Conservation (phyloP, 2,113 vertebrate species). For the Ameiurus melas region DNA sequence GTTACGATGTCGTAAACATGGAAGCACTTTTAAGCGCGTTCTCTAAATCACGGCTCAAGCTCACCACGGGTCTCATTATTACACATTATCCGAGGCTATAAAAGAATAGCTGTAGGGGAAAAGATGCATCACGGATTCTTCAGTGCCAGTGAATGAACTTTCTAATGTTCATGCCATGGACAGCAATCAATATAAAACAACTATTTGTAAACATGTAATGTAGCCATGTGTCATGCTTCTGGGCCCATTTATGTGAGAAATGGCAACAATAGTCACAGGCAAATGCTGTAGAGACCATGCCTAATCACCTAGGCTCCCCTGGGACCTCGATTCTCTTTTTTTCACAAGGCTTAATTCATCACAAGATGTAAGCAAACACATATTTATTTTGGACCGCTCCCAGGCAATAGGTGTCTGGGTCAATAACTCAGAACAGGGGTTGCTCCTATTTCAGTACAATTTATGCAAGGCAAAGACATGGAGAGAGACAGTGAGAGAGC, state of each 20-base stretch:
- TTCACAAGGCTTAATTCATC: conserved; percentile 60
- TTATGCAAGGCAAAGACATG: conserved; percentile 43
- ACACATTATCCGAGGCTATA: conserved; percentile 34
- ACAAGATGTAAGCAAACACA: conserved; percentile 62
- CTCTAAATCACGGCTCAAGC: conserved; percentile 40
- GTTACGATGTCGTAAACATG: conserved; percentile 50
- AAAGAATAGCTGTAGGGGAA: conserved; percentile 28
- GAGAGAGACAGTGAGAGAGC: conserved; percentile 39
- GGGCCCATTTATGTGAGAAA: conserved; percentile 45
- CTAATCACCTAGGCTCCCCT: conserved; percentile 43
- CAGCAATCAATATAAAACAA: conserved; percentile 47
- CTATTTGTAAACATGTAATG: conserved; percentile 54
- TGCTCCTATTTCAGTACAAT: conserved; percentile 60
- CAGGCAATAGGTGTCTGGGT: conserved; percentile 56
- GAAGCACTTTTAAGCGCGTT: conserved; percentile 36
- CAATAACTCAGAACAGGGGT: conserved; percentile 69
- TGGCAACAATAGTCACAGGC: conserved; percentile 35
- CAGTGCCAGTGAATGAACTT: conserved; percentile 35
- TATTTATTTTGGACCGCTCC: conserved; percentile 66
- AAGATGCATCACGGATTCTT: conserved; percentile 33
- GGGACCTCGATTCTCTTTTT: conserved; percentile 64
- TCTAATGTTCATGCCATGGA: conserved; percentile 29
- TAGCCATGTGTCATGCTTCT: conserved; percentile 37
- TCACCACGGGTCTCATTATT: conserved; percentile 41
- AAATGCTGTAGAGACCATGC: conserved; percentile 37